Conservation (phyloP, 2,797 vertebrate genomes). For the Catharus ustulatus region DNA sequence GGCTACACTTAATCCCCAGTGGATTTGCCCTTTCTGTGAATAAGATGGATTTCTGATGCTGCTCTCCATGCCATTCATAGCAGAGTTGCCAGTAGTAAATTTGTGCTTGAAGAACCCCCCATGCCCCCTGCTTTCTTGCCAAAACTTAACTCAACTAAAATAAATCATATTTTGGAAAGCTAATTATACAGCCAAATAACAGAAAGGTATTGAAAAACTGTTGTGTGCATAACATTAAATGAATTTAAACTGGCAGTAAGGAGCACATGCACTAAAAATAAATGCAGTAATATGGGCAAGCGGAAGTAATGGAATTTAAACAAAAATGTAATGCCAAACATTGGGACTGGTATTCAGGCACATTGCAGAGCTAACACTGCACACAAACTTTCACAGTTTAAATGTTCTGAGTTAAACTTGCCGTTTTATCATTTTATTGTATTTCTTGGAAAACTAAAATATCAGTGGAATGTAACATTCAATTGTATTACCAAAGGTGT, state of each 20-base stretch:
- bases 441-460: neutral
- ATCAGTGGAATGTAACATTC: neutral
- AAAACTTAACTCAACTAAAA: conserved; percentile 52
- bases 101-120: conserved; percentile 12
- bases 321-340: conserved; percentile 2
- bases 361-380: neutral
- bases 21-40: conserved; percentile 26
- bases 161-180: conserved; percentile 65
- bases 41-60: conserved; percentile 44
- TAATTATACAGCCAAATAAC: conserved; percentile 59
- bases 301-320: conserved; percentile 54
- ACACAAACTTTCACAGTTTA: neutral
- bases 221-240: conserved; percentile 51
- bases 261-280: conserved; percentile 4
- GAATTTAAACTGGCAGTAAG: conserved; percentile 51
- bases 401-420: conserved; percentile 1
- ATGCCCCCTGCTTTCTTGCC: conserved; percentile 22
- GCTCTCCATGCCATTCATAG: neutral
- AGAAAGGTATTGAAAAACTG: conserved; percentile 60
- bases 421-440: neutral
- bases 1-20: neutral
- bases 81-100: conserved; percentile 42
- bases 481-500: neutral
- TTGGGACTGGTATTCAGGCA: neutral
- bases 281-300: conserved; percentile 9